phyloP scores from a whole-genome alignment of 1,140 invertebrate species.

The Geopemphigus sp. region DNA sequence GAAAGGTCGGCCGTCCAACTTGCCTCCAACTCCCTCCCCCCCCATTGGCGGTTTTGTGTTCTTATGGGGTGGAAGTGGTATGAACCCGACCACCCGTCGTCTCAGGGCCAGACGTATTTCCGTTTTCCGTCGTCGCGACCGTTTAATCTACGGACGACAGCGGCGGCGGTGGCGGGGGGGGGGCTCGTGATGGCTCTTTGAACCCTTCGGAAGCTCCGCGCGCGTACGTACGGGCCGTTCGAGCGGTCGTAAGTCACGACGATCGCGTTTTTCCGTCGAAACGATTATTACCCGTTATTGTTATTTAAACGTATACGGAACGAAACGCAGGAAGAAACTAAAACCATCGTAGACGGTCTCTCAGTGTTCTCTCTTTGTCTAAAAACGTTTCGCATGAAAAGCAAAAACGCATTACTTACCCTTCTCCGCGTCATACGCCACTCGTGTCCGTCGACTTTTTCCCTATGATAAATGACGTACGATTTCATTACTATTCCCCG shows the following conservation, averaged over 20 bases:
- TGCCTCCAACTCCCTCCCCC: too few species aligned
- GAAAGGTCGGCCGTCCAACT: too few species aligned
- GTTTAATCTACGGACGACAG: background rate
- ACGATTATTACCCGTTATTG: background rate
- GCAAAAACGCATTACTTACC: conserved; percentile 28
- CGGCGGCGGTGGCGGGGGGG: too few species aligned
- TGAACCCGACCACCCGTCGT: background rate
- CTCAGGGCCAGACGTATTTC: background rate
- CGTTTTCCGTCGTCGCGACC: conserved; percentile 7
- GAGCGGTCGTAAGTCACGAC: too few species aligned
- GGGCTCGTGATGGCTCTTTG: too few species aligned
- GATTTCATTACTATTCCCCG: conserved; percentile 23
- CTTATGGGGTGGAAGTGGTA: too few species aligned
- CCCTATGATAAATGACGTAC: conserved; percentile 21
- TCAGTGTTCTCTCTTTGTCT: background rate
- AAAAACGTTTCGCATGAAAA: conserved; percentile 8
- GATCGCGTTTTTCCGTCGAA: conserved; percentile 14
- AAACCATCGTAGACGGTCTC: conserved; percentile 15
- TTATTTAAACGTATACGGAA: background rate
- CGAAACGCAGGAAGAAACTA: background rate
- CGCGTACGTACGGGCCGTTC: too few species aligned
- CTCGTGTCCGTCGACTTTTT: conserved; percentile 26
- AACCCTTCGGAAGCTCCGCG: too few species aligned
- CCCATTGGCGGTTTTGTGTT: background rate
- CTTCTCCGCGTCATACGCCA: background rate